Conservation (phyloP, 1,140 invertebrate genomes). For the Apis florea region DNA sequence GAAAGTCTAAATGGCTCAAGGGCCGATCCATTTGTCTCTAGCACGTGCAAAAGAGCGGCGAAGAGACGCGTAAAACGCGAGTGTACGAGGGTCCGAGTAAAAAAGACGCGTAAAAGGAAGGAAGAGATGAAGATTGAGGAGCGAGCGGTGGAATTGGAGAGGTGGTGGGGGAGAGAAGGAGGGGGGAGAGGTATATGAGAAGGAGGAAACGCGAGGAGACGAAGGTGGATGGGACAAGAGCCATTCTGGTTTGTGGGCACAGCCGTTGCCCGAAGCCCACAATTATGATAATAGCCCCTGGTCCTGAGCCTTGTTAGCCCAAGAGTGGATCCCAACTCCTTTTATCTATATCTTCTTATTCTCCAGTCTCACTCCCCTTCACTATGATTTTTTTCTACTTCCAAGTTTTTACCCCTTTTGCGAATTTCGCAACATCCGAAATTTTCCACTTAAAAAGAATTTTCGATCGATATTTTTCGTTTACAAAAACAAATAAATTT, state of each 20-base stretch:
- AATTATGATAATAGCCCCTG: constrained; percentile 80
- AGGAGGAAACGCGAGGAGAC: constrained; percentile 56
- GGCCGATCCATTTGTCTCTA: constrained; percentile 56
- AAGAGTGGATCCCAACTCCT: constrained; percentile 74
- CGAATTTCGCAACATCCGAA: constrained; percentile 48
- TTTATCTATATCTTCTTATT: constrained; percentile 74
- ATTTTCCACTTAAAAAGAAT: no score
- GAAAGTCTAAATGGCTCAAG: constrained; percentile 32
- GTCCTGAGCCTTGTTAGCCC: constrained; percentile 78
- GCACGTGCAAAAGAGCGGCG: constrained; percentile 44
- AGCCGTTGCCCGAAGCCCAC: constrained; percentile 79
- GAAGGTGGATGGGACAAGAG: constrained; percentile 76
- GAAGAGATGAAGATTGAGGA: background rate
- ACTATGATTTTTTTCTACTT: constrained; percentile 48
- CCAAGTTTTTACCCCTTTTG: constrained; percentile 55
- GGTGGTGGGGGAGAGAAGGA: background rate
- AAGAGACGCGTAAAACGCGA: constrained; percentile 51
- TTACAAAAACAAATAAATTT: no score
- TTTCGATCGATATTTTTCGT: no score
- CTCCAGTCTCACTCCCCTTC: constrained; percentile 45
- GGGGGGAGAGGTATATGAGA: constrained; percentile 8
- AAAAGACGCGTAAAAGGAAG: constrained; percentile 39
- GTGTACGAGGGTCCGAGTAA: constrained; percentile 36
- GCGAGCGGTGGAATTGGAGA: no score
- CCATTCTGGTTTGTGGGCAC: constrained; percentile 81